A percentile compares a stretch with the other conserved stretches of the same genome.
Conservation (phyloP, 1,140 invertebrate genomes). For the Drosophila hydei region DNA sequence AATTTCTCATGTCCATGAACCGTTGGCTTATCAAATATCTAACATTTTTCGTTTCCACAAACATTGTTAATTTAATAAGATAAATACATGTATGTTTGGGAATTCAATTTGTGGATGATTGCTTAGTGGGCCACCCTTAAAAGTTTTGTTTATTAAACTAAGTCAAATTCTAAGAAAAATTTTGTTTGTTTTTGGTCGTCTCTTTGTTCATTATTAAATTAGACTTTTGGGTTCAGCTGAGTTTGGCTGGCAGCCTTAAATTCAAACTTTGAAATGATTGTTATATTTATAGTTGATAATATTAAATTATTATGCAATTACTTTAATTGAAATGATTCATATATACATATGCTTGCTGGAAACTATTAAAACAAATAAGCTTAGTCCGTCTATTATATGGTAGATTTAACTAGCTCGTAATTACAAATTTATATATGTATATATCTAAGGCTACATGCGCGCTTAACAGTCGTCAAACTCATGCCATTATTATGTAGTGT, state of each 20-base stretch:
- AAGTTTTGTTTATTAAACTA: too few species aligned
- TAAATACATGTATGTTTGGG: too few species aligned
- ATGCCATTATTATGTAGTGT: constrained; percentile 21
- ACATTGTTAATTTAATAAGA: too few species aligned
- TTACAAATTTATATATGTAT: background rate
- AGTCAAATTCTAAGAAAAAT: too few species aligned
- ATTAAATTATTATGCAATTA: background rate
- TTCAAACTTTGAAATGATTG: background rate
- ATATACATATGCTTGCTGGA: too few species aligned
- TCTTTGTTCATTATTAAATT: constrained; percentile 1
- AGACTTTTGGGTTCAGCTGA: background rate
- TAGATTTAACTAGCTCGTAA: background rate
- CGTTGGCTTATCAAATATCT: too few species aligned
- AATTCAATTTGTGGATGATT: too few species aligned
- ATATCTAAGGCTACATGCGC: background rate
- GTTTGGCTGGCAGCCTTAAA: background rate
- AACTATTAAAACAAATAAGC: background rate
- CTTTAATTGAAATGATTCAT: background rate
- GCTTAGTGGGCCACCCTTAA: too few species aligned
- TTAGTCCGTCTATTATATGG: background rate
- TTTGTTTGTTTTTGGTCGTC: background rate
- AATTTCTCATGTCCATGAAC: too few species aligned
- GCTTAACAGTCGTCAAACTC: background rate
- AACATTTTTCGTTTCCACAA: too few species aligned
- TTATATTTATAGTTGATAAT: background rate